phyloP scores from a whole-genome alignment of 2,113 vertebrate genomes.

The Zapornia atra region DNA sequence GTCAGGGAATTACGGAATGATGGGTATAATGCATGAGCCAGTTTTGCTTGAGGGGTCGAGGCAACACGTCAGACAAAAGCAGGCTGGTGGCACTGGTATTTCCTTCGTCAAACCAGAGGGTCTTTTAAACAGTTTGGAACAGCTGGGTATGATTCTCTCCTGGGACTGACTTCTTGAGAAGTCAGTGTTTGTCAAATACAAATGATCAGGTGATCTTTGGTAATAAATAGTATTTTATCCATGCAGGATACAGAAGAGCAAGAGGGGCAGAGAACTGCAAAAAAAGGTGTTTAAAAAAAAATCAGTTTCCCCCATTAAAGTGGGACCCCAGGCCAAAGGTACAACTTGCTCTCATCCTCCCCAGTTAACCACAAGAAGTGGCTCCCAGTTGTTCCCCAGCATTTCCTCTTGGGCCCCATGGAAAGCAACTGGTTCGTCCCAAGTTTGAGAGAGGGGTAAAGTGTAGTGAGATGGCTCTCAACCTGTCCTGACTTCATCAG shows the following conservation, averaged over 20 bases:
- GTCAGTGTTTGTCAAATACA: not conserved
- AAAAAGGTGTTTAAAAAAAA: not conserved
- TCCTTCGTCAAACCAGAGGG: not conserved
- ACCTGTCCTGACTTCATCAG: not conserved
- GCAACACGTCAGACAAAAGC: not conserved
- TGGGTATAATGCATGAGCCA: not conserved
- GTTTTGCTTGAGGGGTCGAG: not conserved
- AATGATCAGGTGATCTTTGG: not conserved
- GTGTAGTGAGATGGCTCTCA: not conserved
- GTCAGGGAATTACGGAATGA: not conserved
- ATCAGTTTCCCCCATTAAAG: not conserved
- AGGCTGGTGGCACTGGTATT: not conserved
- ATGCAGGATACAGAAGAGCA: not conserved
- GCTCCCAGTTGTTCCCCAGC: not conserved
- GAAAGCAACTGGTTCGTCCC: not conserved
- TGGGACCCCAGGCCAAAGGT: not conserved
- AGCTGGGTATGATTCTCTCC: not conserved
- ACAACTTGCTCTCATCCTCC: not conserved
- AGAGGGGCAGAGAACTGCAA: not conserved
- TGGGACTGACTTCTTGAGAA: not conserved
- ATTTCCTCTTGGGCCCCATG: not conserved
- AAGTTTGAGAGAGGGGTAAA: not conserved
- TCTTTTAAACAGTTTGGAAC: not conserved
- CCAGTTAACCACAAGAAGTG: not conserved
- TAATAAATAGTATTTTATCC: not conserved